A percentile compares a stretch with the other conserved stretches of the same genome.
phyloP scores from a whole-genome alignment of 2,113 vertebrate genomes.

The Lichenostomus cassidix region DNA sequence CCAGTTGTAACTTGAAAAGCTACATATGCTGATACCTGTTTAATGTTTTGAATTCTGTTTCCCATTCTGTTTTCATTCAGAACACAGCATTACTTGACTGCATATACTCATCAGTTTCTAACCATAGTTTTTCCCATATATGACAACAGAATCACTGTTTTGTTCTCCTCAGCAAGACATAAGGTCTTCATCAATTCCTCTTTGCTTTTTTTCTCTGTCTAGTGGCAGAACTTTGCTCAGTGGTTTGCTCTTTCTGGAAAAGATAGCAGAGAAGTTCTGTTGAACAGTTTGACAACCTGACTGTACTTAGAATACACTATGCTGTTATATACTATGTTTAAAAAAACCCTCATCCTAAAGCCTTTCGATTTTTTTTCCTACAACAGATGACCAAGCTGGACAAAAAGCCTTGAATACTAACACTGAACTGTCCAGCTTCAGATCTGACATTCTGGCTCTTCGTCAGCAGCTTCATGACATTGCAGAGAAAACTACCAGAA shows the following conservation, averaged over 20 bases:
- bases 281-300: background rate
- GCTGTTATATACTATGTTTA: background rate
- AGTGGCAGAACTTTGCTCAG: background rate
- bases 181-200: background rate
- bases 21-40: background rate
- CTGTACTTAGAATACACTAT: background rate
- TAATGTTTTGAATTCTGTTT: background rate
- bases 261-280: background rate
- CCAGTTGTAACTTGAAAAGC: background rate
- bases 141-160: background rate
- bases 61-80: background rate
- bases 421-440: slow-evolving; percentile 90
- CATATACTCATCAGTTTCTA: background rate
- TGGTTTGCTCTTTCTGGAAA: background rate
- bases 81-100: background rate
- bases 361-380: background rate
- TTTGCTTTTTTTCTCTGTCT: background rate
- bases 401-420: slow-evolving; percentile 89
- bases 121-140: background rate
- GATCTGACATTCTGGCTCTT: slow-evolving; percentile 84
- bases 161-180: background rate
- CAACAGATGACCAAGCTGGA: slow-evolving; percentile 87
- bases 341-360: background rate
- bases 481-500: slow-evolving; percentile 84
- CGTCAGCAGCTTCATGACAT: slow-evolving; percentile 87